These are phyloP conservation scores for Lerista edwardsae DNA, from an alignment of 2,797 vertebrate species.

Conservation along the genomic window DNA sequence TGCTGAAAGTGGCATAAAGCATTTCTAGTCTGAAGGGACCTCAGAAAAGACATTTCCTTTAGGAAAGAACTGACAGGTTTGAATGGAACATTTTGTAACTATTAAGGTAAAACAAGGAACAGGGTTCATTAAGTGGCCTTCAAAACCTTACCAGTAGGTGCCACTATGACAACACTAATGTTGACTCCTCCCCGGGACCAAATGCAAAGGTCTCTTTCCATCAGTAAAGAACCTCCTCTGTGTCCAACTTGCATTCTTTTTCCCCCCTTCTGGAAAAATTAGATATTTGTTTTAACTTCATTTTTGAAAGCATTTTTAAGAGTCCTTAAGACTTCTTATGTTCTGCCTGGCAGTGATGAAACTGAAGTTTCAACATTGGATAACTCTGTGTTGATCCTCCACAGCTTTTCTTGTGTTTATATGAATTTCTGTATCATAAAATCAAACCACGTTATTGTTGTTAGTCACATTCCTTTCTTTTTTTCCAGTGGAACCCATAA, in stretches of 20 bases:
- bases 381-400: not conserved
- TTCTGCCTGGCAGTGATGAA: not conserved
- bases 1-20: not conserved
- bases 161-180: conserved; percentile 49
- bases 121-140: conserved; percentile 35
- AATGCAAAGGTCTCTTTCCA: conserved; percentile 49
- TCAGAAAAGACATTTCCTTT: not conserved
- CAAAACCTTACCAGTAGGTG: conserved; percentile 37
- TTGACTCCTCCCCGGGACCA: conserved; percentile 4
- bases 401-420: not conserved
- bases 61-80: not conserved
- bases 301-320: not conserved
- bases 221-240: not conserved
- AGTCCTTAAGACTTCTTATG: not conserved
- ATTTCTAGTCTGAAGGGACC: rapidly evolving
- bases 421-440: not conserved
- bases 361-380: not conserved
- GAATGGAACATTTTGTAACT: conserved; percentile 22
- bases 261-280: not conserved
- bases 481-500: not conserved
- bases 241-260: conserved; percentile 1
- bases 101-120: conserved; percentile 54
- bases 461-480: not conserved
- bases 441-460: not conserved
- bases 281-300: not conserved